phyloP scores from a whole-genome alignment of 2,888 invertebrate genomes.

The Callimorpha dominula region DNA sequence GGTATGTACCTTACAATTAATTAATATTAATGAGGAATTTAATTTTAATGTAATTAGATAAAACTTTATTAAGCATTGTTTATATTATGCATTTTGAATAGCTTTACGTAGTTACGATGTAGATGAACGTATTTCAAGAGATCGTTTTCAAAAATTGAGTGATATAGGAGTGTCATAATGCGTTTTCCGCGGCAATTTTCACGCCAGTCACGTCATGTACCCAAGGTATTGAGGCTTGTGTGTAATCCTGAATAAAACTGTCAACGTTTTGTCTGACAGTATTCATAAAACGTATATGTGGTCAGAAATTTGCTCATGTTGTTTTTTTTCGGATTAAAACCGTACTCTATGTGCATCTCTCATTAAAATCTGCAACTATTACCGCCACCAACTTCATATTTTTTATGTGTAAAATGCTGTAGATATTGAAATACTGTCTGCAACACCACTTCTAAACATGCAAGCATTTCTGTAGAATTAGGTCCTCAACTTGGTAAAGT shows the following conservation, averaged over 20 bases:
- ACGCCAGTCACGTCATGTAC: conserved; percentile 41
- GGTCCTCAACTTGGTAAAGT: background rate
- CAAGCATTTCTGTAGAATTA: background rate
- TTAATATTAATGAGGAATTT: conserved; percentile 32
- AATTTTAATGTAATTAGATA: conserved; percentile 30
- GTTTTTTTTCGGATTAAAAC: too few species aligned
- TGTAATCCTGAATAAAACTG: conserved; percentile 44
- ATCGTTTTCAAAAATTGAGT: conserved; percentile 32
- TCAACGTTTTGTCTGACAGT: conserved; percentile 26
- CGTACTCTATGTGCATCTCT: too few species aligned
- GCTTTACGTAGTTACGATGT: conserved; percentile 32
- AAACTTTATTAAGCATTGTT: conserved; percentile 21
- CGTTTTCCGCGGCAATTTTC: conserved; percentile 38
- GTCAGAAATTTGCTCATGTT: background rate
- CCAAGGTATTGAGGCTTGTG: conserved; percentile 30
- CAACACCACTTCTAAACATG: background rate
- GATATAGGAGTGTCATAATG: conserved; percentile 43
- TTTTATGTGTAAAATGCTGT: background rate
- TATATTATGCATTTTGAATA: conserved; percentile 29
- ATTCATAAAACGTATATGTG: conserved; percentile 25
- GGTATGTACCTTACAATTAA: conserved; percentile 48
- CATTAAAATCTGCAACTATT: background rate
- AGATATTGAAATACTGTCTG: background rate
- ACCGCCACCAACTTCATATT: background rate
- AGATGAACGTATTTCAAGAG: conserved; percentile 28